A percentile compares a stretch with the other conserved stretches of the same genome.
Evolutionary conservation across 2,888 invertebrate species (phyloP).

Genomic region (Tanypteryx hageni): DNA sequence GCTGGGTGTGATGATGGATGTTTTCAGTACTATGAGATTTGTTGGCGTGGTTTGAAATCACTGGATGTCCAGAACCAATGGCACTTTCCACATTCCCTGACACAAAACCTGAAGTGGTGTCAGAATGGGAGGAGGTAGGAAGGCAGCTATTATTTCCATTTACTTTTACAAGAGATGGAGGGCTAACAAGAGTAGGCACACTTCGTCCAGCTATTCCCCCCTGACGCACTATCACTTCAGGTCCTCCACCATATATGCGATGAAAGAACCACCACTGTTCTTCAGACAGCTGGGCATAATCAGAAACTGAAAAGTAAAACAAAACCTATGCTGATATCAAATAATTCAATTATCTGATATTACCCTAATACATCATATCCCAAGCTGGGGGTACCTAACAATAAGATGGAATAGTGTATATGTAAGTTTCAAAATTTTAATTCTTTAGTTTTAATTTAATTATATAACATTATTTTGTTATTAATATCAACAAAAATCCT

Average conservation of each 20-base stretch:
- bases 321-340: no score
- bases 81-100: not conserved
- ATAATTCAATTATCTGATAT: no score
- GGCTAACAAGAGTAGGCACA: not conserved
- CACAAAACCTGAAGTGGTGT: not conserved
- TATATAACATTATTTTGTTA: no score
- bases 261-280: constrained; percentile 92
- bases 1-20: constrained; percentile 58
- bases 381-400: no score
- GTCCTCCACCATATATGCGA: constrained; percentile 93
- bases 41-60: constrained; percentile 1
- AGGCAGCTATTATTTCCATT: constrained; percentile 13
- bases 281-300: constrained; percentile 88
- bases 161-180: constrained; percentile 29
- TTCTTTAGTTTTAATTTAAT: no score
- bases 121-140: constrained; percentile 21
- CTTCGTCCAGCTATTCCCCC: constrained; percentile 8
- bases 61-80: not conserved
- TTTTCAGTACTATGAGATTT: constrained; percentile 59
- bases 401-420: no score
- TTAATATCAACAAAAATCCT: no score
- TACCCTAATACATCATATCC: no score
- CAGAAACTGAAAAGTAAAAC: constrained; percentile 74
- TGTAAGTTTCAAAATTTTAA: no score
- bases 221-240: constrained; percentile 80